Evolutionary conservation across 2,797 vertebrate species (phyloP).

Genomic region (Chelonia mydas): DNA sequence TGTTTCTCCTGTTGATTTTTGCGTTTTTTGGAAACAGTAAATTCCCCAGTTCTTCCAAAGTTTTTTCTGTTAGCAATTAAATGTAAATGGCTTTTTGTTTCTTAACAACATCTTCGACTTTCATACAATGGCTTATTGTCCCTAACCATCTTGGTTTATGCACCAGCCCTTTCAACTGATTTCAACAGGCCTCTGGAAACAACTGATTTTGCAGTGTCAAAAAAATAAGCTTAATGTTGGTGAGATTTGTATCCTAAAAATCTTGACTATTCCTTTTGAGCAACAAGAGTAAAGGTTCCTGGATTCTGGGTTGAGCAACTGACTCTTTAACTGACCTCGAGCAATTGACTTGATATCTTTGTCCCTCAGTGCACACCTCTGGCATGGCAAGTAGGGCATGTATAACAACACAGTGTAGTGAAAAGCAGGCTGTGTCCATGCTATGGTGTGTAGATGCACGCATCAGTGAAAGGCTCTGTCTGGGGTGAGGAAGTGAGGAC

Average conservation of each 20-base stretch:
- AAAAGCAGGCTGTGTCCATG: neutral
- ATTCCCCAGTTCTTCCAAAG: neutral
- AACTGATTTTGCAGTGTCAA: neutral
- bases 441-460: no score
- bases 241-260: neutral
- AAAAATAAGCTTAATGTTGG: neutral
- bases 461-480: no score
- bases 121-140: conserved; percentile 21
- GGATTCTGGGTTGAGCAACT: neutral
- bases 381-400: neutral
- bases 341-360: neutral
- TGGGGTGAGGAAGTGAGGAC: no score
- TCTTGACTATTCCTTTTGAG: neutral
- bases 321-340: neutral
- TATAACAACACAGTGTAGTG: neutral
- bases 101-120: conserved; percentile 41
- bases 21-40: neutral
- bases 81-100: neutral
- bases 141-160: conserved; percentile 19
- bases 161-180: conserved; percentile 20
- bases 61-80: conserved; percentile 11
- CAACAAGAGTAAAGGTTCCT: neutral
- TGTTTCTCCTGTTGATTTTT: conserved; percentile 17
- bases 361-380: neutral
- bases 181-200: neutral